Base-by-base conservation (phyloP, 1,140 invertebrate genomes). In the Procambarus virginalis region DNA sequence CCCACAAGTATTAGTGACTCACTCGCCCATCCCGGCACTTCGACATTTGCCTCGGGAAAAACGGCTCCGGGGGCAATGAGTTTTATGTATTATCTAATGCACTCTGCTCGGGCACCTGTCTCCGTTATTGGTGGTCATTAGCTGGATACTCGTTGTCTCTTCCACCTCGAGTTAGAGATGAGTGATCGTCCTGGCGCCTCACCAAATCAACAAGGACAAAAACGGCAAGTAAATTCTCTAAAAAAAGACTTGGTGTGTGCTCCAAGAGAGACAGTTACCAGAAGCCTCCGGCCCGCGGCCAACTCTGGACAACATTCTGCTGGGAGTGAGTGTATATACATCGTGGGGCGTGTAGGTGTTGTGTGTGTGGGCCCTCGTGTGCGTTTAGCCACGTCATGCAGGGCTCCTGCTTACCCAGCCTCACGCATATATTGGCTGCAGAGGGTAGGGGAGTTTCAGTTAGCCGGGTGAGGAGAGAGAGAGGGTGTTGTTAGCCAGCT, bases 311-410 rank as follows among this genome's bases (percentile, higher is more conserved):
- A 34, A 34, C 68, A 73, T 73, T n/a, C 20, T 73, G 46, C 17
- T 55, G 46, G 20, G 46, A 49, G 3, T 80, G 55, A 3, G 49
- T 80, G 49, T 55, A 34, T n/a, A 58, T 49, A 51, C 48, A n/a
- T 51, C 3, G 20, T 10, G 77, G 51, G 51, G 3, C 58, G 86
- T 88, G 86, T 88, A 82, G 86, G 86, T 88, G 86, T 82, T 49
- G 46, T 70, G 86, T 64, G 34, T 34, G 76, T 87, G 78, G 34
- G 60, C 51, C 22, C 49, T 34, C 68, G 60, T 75, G 70, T 48
- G 10, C 22, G 48, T 77, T 81, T 80, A 60, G 86, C 86, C 79
- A 81, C 86, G 86, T 88, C 86, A 88, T 88, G 78, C 9, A 48
- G 55, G 46, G 46, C 83, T 58, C 48, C 79, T 82, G 14, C 80